Percentiles rank a stretch among this genome's conserved stretches.
Conservation (phyloP, 2,113 vertebrate genomes). For the Scomber colias region DNA sequence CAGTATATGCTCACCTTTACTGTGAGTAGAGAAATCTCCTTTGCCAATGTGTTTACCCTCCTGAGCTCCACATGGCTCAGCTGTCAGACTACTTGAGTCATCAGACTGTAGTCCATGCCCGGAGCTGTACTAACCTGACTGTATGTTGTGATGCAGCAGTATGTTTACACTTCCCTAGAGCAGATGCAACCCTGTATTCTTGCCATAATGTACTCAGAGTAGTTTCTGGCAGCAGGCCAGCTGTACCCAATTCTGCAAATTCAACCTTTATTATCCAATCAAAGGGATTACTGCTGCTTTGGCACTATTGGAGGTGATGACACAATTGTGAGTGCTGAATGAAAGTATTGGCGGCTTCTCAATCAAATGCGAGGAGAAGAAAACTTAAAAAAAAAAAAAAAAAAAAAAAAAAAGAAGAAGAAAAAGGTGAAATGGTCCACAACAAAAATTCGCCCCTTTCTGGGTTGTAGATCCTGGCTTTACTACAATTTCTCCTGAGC, state of each 20-base stretch:
- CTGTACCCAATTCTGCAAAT: slow-evolving; percentile 19
- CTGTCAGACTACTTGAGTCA: slow-evolving; percentile 5
- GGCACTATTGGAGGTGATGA: slow-evolving; percentile 3
- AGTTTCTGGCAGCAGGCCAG: slow-evolving; percentile 15
- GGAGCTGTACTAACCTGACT: background rate
- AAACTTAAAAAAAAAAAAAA: background rate
- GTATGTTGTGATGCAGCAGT: background rate
- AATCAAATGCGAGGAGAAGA: background rate
- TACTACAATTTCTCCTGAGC: background rate
- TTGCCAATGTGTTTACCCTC: background rate
- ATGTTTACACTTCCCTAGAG: background rate
- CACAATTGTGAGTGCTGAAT: background rate
- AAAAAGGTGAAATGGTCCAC: background rate
- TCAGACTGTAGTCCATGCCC: background rate
- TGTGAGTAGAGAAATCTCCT: background rate
- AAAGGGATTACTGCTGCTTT: slow-evolving; percentile 14
- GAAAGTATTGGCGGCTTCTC: background rate
- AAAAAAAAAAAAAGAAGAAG: too few species aligned
- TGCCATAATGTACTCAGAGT: slow-evolving; percentile 5
- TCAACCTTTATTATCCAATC: slow-evolving; percentile 23
- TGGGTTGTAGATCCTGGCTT: background rate
- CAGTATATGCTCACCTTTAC: background rate
- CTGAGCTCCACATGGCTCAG: background rate
- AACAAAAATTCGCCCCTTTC: background rate
- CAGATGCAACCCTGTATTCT: slow-evolving; percentile 14